Percentiles rank a stretch among this genome's conserved stretches.
Conservation (phyloP, 1,140 invertebrate species). For the Lepeophtheirus salmonis region DNA sequence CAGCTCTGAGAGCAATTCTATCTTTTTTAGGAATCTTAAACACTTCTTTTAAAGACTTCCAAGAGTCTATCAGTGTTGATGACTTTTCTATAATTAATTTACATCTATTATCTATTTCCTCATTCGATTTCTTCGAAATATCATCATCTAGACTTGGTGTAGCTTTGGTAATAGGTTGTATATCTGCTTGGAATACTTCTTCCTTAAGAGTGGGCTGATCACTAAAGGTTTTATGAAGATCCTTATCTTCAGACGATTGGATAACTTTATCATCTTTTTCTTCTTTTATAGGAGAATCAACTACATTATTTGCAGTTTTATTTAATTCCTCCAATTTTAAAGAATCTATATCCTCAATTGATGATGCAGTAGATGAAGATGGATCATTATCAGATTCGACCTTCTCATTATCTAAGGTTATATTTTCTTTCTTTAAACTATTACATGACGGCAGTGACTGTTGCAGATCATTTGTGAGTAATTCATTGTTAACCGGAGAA, state of each 20-base stretch:
- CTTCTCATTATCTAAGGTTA: too few species aligned
- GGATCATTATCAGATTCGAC: too few species aligned
- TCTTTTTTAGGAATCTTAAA: constrained; percentile 91
- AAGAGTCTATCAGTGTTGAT: constrained; percentile 43
- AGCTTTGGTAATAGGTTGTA: neutral
- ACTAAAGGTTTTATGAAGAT: constrained; percentile 14
- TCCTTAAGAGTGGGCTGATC: constrained; percentile 14
- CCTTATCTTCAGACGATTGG: constrained; percentile 13
- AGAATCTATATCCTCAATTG: too few species aligned
- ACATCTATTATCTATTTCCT: neutral
- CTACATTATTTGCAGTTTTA: too few species aligned
- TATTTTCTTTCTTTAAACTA: too few species aligned
- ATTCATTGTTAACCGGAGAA: too few species aligned
- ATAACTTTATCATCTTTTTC: constrained; percentile 2
- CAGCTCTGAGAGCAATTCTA: constrained; percentile 73
- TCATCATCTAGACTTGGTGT: neutral
- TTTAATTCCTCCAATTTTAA: too few species aligned
- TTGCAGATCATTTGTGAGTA: too few species aligned
- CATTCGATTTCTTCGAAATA: neutral
- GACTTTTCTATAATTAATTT: constrained; percentile 34
- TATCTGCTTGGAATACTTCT: constrained; percentile 14
- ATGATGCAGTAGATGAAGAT: too few species aligned
- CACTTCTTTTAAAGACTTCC: constrained; percentile 62
- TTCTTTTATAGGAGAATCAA: too few species aligned
- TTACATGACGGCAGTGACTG: too few species aligned